Evolutionary conservation across 1,140 invertebrate species (phyloP).

Genomic region (Drosophila nannoptera): DNA sequence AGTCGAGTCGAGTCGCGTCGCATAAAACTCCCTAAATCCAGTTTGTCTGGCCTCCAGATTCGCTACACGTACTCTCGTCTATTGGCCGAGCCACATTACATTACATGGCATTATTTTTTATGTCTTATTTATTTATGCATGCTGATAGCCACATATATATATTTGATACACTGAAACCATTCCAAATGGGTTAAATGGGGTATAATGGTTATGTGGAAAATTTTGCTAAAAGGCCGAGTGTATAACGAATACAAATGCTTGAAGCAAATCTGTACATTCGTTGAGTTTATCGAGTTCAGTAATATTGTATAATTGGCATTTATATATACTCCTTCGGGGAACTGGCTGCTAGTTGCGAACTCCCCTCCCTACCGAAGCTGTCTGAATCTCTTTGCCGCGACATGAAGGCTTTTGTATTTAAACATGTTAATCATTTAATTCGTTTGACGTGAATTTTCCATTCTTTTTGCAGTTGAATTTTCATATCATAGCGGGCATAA

Average conservation of each 20-base stretch:
- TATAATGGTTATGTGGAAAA: background rate
- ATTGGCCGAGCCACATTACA: slow-evolving; percentile 27
- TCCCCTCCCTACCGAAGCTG: background rate
- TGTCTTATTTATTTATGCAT: slow-evolving; percentile 74
- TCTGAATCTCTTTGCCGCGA: background rate
- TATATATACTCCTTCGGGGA: too few species aligned
- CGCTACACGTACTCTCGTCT: background rate
- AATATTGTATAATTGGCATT: too few species aligned
- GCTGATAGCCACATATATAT: slow-evolving; percentile 55
- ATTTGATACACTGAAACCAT: slow-evolving; percentile 21
- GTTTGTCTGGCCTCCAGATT: slow-evolving; percentile 10
- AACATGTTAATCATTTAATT: slow-evolving; percentile 30
- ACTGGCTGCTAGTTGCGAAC: background rate
- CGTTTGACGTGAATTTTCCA: slow-evolving; percentile 21
- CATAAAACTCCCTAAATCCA: slow-evolving; percentile 28
- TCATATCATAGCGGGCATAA: slow-evolving; percentile 78
- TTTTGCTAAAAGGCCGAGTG: slow-evolving; percentile 14
- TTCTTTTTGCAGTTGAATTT: slow-evolving; percentile 72
- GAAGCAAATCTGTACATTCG: background rate
- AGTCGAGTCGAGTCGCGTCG: slow-evolving; percentile 30
- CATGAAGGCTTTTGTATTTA: slow-evolving; percentile 8
- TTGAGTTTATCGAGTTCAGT: too few species aligned
- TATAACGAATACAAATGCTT: slow-evolving; percentile 39
- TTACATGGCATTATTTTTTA: slow-evolving; percentile 75
- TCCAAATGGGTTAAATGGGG: slow-evolving; percentile 1